These are phyloP conservation scores for Pogoniulus pusillus DNA, from an alignment of 2,797 vertebrate species.

Conservation along the genomic window DNA sequence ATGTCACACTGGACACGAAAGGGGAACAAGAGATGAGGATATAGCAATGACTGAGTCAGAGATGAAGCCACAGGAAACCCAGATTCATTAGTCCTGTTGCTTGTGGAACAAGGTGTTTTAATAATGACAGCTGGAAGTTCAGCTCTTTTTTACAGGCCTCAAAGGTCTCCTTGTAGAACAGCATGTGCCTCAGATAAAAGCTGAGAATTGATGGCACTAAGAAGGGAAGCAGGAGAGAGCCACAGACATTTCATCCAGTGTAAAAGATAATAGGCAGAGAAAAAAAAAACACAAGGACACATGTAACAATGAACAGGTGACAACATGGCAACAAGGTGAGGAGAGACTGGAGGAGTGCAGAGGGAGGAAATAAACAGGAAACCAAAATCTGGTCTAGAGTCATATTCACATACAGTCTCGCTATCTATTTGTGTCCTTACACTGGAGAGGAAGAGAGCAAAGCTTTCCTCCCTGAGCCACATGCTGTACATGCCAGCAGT, in stretches of 20 bases:
- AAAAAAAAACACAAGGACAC: background rate
- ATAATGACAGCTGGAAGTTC: background rate
- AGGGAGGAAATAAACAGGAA: constrained; percentile 25
- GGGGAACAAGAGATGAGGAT: background rate
- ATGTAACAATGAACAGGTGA: rapidly evolving
- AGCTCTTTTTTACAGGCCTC: background rate
- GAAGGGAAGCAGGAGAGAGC: background rate
- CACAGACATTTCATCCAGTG: background rate
- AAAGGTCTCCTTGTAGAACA: background rate
- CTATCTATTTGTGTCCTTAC: background rate
- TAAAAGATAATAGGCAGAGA: background rate
- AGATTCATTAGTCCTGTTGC: background rate
- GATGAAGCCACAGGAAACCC: background rate
- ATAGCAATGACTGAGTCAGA: background rate
- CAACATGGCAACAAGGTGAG: background rate
- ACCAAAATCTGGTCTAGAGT: background rate
- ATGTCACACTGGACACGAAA: background rate
- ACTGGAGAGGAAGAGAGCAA: background rate
- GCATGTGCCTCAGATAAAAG: background rate
- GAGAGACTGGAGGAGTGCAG: background rate
- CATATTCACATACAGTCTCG: background rate
- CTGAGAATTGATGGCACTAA: rapidly evolving
- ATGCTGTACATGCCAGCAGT: rapidly evolving
- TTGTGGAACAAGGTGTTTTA: background rate
- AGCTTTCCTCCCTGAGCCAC: background rate